Percentiles rank a stretch among this genome's conserved stretches.
phyloP scores from a whole-genome alignment of 2,888 invertebrate species.

The Mechanitis messenoides region DNA sequence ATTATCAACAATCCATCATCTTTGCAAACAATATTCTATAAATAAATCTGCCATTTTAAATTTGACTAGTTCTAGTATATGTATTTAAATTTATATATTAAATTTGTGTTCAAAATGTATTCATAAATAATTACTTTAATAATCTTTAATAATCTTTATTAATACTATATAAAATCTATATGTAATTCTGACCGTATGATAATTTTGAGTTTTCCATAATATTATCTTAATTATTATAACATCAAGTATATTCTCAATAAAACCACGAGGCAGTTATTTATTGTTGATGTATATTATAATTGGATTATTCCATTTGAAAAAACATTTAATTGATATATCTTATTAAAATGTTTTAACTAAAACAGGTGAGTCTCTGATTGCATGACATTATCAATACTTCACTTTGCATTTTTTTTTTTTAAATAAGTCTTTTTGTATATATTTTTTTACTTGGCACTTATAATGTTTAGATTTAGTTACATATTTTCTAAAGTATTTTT shows the following conservation, averaged over 20 bases:
- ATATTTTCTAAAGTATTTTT: slow-evolving; percentile 41
- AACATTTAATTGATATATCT: neutral
- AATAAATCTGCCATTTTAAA: too few relatives aligned
- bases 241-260: slow-evolving; percentile 8
- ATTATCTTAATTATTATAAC: neutral
- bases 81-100: too few relatives aligned
- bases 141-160: too few relatives aligned
- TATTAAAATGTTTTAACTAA: neutral
- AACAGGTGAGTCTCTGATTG: neutral
- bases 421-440: slow-evolving; percentile 39
- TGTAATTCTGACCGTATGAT: neutral
- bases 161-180: neutral
- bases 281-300: slow-evolving; percentile 2
- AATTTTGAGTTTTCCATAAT: neutral
- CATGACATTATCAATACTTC: slow-evolving; percentile 6
- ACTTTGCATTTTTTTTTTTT: slow-evolving; percentile 50
- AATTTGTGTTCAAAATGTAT: too few relatives aligned
- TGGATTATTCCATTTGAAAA: neutral
- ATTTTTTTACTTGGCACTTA: slow-evolving; percentile 54
- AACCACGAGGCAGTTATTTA: slow-evolving; percentile 2
- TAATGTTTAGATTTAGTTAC: slow-evolving; percentile 41
- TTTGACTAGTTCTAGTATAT: too few relatives aligned
- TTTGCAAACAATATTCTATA: too few relatives aligned
- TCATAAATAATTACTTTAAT: too few relatives aligned
- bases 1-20: too few relatives aligned